phyloP scores from a whole-genome alignment of 2,888 invertebrate species.

The Nemurella pictetii region DNA sequence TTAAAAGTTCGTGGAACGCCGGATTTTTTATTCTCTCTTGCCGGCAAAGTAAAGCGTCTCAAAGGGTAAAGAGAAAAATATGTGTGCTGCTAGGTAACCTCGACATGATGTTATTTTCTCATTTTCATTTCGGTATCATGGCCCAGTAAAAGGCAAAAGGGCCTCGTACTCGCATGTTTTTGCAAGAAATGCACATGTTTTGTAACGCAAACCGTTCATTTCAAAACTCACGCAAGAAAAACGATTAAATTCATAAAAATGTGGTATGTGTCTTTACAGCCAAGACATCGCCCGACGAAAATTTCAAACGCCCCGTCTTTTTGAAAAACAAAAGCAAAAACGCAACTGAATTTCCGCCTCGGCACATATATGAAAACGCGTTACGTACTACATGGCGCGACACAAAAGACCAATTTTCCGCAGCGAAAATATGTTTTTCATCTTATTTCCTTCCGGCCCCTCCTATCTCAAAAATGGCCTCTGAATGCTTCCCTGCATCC shows the following conservation, averaged over 20 bases:
- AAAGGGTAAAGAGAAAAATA: neutral
- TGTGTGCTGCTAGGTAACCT: neutral
- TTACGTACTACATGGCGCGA: no score
- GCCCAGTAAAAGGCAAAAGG: neutral
- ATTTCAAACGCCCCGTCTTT: no score
- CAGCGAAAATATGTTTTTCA: neutral
- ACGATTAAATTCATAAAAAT: no score
- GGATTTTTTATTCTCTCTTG: neutral
- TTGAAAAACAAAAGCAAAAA: no score
- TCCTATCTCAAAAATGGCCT: neutral
- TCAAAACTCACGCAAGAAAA: no score
- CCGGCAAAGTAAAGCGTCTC: neutral
- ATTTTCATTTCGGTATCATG: neutral
- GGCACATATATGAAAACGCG: no score
- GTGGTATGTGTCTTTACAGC: no score
- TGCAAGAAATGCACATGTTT: neutral
- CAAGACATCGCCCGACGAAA: no score
- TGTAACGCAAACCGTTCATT: no score
- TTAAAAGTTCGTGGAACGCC: neutral
- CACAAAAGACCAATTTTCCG: no score
- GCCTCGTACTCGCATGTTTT: neutral
- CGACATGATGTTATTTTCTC: conserved; percentile 3
- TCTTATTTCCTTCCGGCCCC: neutral
- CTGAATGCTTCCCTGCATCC: neutral
- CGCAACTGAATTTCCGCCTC: no score